Evolutionary conservation across 2,797 vertebrate species (phyloP), one percentile per base, ranked within the genome.

Genomic region (Dermochelys coriacea): DNA sequence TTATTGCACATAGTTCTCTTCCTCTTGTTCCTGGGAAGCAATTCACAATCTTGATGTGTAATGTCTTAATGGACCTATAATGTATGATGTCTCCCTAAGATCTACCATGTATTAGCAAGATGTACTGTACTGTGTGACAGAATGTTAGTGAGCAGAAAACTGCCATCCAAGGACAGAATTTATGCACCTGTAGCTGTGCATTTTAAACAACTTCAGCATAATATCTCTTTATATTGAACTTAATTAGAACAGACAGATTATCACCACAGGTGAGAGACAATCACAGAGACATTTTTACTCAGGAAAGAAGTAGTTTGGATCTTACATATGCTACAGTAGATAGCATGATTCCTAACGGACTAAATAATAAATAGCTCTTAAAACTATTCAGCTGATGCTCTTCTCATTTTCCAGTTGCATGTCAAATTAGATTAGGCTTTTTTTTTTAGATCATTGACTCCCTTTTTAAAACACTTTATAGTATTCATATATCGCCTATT

Each of bases 211-310:
- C 8, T 64, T 74, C 55, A 51, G 3, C 75, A 84, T 82, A 79
- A 27, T 37, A 5, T 85, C 57, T 54, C 41, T 57, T 8, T 41
- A 3, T 82, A 31, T 47, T 90, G 51, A 84, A 80, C 6, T 88
- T 92, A 91, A 93, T 87, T 88, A 57, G 45, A 90, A 92, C 29
- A 90, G 89, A 29, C 96, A 97, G 78, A 79, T 16, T 80, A 37
- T 91, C 82, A 91, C 86, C 78, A 80, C 91, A 90, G 78, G 75
- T 86, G 87, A 93, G 74, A 18, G 11, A 49, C 8, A 59, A 52
- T 84, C 61, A 47, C 3, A 82, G 61, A 93, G 93, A 82, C 78
- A 85, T 68, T 41, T 95, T 93, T 55, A 85, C 64, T 78, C 1
- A 10, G 80, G 59, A 89, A 87, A 89, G 12, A 78, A 45, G 54